Conservation (phyloP, 2,113 vertebrate species). For the Genyomyrus donnyi region DNA sequence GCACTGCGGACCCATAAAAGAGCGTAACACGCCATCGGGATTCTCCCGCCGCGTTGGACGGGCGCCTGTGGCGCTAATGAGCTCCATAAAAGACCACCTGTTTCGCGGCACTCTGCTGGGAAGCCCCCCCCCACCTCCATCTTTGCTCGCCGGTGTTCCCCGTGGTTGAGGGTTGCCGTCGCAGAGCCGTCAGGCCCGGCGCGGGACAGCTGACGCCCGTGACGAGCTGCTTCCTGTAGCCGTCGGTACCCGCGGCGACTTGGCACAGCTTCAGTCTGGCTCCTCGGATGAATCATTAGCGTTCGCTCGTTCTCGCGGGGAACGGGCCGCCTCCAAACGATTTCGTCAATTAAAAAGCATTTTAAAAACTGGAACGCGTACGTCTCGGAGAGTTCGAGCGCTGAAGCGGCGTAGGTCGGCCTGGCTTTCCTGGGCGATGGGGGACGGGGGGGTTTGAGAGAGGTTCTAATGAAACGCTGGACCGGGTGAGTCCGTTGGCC, state of each 20-base stretch:
- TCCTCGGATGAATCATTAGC: not conserved
- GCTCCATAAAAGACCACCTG: constrained; percentile 5
- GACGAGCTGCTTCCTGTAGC: not conserved
- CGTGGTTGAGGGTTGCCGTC: not conserved
- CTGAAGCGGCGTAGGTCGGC: not conserved
- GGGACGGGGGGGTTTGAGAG: not conserved
- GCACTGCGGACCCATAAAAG: not conserved
- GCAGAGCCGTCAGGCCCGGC: not conserved
- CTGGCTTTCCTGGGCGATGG: not conserved
- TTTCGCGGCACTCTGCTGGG: not conserved
- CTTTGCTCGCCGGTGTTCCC: not conserved
- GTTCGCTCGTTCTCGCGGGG: not conserved
- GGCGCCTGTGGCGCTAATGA: not conserved
- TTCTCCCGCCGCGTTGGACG: not conserved
- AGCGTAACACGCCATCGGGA: not conserved
- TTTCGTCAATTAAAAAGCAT: not conserved
- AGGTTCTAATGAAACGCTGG: not conserved
- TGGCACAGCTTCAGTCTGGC: not conserved
- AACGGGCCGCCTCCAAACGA: not conserved
- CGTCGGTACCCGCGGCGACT: not conserved
- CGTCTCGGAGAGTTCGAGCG: not conserved
- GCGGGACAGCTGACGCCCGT: not conserved
- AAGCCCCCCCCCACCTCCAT: not conserved
- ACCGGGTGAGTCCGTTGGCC: not conserved
- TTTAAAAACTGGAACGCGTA: not conserved